Evolutionary conservation across 2,797 vertebrate species (phyloP), one percentile per base, ranked within the genome.

Genomic region (Falco biarmicus): DNA sequence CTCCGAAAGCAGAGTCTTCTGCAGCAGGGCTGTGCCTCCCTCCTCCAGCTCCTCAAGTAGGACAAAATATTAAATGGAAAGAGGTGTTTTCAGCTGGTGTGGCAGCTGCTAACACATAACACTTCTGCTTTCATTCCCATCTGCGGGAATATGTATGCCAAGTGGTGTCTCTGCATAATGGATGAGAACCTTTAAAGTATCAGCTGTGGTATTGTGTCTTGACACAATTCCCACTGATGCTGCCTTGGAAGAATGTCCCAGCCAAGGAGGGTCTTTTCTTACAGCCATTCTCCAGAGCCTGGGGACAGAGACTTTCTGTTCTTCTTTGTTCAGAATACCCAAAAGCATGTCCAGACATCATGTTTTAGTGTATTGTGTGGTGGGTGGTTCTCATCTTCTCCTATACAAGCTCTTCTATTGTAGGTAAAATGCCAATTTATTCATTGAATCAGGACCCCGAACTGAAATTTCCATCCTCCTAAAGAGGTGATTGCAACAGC

Each of bases 81-180:
- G 91, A 81, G 76, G 77, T 74, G 25, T 87, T 96, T 92, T 89
- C 91, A 94, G 69, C 83, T 95, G 75, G 45, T 61, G 50, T 93
- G 66, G 74, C 65, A 87, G 71, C 54, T 94, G 82, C 73, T 92
- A 71, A 60, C 18, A 50, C 1, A 0, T 48, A 94, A 61, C 54
- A 64, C 37, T 75, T 84, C 34, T 94, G 39, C 84, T 94, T 94
- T 76, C 68, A 51, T 89, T 91, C 84, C 82, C 76, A 71, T 89
- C 76, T 90, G 75, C 77, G 78, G 83, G 57, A 66, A 37, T 79
- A 39, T 39, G 28, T 74, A 45, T 61, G 69, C 59, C 0, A 3
- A 89, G 59, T 13, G 31, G 10, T 69, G 45, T 84, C 80, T 77
- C 51, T 83, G 56, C 47, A 37, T 64, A 71, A 63, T 73, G 47